Evolutionary conservation across 2,113 vertebrate species (phyloP).

Genomic region (Oceanites oceanicus): DNA sequence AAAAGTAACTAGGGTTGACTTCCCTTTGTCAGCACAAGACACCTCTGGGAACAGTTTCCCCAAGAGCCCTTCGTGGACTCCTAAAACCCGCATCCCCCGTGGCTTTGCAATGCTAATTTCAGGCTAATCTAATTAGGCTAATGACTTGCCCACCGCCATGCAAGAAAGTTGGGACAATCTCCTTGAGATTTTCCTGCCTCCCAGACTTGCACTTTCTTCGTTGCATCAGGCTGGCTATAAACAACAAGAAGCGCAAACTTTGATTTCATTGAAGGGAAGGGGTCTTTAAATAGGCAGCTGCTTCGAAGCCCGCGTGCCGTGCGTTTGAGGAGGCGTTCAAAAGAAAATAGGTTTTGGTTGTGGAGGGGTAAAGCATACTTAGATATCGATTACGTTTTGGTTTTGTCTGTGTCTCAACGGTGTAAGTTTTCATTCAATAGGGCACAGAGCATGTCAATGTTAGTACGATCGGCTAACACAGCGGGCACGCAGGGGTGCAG

Average conservation of each 20-base stretch:
- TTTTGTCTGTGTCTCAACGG: not conserved
- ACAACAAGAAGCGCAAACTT: not conserved
- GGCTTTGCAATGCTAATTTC: not conserved
- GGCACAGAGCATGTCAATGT: not conserved
- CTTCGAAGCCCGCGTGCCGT: not conserved
- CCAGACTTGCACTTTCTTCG: not conserved
- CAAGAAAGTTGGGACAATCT: not conserved
- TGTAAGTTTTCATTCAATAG: not conserved
- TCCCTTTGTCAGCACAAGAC: not conserved
- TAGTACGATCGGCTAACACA: rapidly evolving
- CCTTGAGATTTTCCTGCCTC: not conserved
- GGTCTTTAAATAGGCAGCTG: not conserved
- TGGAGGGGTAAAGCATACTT: not conserved
- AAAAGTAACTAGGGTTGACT: not conserved
- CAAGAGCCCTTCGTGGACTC: not conserved
- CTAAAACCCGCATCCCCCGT: rapidly evolving
- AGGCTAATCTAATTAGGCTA: constrained; percentile 28
- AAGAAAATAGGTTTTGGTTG: not conserved
- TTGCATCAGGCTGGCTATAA: not conserved
- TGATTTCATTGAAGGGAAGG: not conserved
- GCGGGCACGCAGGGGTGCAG: not conserved
- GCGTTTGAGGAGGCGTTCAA: not conserved
- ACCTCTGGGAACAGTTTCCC: not conserved
- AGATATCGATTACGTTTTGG: not conserved
- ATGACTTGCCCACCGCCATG: not conserved